Conservation (phyloP, 1,140 invertebrate species). For the Scaptomyza pallida region DNA sequence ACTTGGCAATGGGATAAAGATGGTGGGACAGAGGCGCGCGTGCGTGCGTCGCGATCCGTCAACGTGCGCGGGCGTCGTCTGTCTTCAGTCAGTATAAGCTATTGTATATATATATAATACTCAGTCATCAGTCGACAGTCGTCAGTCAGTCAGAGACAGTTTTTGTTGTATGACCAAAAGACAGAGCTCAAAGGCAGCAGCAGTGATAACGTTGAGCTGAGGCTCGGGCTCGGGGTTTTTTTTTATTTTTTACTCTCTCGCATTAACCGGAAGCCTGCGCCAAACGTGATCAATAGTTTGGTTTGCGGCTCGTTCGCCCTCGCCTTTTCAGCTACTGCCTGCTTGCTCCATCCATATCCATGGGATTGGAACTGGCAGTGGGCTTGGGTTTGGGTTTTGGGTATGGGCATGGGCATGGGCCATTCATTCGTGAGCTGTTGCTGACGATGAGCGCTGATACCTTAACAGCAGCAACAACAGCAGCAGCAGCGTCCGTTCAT, state of each 20-base stretch:
- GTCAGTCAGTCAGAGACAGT: constrained; percentile 20
- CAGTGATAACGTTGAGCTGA: constrained; percentile 50
- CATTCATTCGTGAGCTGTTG: constrained; percentile 72
- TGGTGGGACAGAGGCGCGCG: constrained; percentile 49
- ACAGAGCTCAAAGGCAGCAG: constrained; percentile 22
- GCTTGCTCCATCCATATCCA: constrained; percentile 30
- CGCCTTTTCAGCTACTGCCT: constrained; percentile 38
- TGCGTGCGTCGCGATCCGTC: constrained; percentile 77
- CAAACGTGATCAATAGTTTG: constrained; percentile 83
- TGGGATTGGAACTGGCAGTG: constrained; percentile 34
- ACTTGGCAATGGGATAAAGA: constrained; percentile 64
- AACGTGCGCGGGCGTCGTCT: constrained; percentile 75
- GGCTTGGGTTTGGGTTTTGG: constrained; percentile 12
- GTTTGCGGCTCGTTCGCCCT: constrained; percentile 65
- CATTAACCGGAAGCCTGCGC: constrained; percentile 84
- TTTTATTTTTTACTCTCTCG: no score
- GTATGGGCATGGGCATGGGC: constrained; percentile 43
- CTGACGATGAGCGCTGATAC: constrained; percentile 76
- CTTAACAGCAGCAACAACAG: constrained; percentile 49
- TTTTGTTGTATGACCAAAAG: constrained; percentile 34
- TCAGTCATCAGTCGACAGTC: constrained; percentile 47
- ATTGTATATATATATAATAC: not conserved
- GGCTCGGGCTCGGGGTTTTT: constrained; percentile 4
- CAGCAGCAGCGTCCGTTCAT: constrained; percentile 59
- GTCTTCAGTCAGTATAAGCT: constrained; percentile 1